Evolutionary conservation across 1,140 invertebrate species (phyloP), one percentile per base, ranked within the genome.

Genomic region (Plutomurus gul): DNA sequence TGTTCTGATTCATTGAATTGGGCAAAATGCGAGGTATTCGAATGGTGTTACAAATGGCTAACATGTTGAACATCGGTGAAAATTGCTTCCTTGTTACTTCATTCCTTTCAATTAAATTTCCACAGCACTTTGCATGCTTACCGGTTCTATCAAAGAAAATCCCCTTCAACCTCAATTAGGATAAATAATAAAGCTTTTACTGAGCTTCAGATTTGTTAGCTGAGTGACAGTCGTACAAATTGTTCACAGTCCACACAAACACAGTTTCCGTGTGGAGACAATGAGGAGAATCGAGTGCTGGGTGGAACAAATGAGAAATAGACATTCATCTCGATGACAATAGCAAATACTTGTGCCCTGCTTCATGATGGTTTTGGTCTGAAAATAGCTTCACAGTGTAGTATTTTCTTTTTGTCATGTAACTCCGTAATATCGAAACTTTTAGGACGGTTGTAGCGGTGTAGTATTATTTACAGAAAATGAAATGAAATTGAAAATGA

Each of bases 161-260:
- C 36, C n/a, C 56, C 27, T 65, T 65, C 56, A 65, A 65, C 25
- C 56, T 65, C 56, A 65, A 65, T 65, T 33, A 65, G 56, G 16
- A 65, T 13, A 65, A 33, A 33, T 16, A 33, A 65, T 65, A 65
- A 65, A 65, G 56, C 56, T 65, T 33, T 65, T 65, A 65, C 56
- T 65, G 8, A 65, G 4, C 27, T 65, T 11, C 3, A 65, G 25
- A 30, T 65, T n/a, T 33, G 22, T 33, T 36, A 65, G 56, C 27
- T 65, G 27, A 65, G 16, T 65, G 56, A 33, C 56, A 65, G 36
- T 65, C 36, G 30, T 65, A 65, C 56, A 33, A 65, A 65, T 65
- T 65, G 56, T 16, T 65, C 16, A 4, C n/a, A 43, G 7, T 43
- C 11, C 7, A 43, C 39, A 43, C 11, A 7, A 8, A 10, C 2